Evolutionary conservation across 2,113 vertebrate genomes (phyloP).

Genomic region (Dicaeum eximium): DNA sequence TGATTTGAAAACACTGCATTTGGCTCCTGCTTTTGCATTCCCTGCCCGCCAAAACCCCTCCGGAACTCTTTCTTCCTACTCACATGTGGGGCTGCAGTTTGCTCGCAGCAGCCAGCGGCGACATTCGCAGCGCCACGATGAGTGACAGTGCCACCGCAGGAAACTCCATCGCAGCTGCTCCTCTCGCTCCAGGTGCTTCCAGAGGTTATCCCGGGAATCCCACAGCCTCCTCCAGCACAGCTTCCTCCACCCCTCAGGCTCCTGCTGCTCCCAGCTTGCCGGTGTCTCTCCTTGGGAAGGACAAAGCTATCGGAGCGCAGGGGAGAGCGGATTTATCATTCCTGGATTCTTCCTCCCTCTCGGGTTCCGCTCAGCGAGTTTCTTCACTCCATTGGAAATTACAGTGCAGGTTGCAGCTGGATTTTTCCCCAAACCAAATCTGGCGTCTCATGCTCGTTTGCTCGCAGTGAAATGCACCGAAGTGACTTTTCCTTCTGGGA

Average conservation of each 20-base stretch:
- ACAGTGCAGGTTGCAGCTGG: neutral
- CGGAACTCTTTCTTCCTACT: conserved; percentile 61
- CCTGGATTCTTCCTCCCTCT: neutral
- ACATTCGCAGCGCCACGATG: neutral
- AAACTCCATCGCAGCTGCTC: neutral
- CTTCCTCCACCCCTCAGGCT: neutral
- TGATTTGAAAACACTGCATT: neutral
- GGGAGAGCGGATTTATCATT: neutral
- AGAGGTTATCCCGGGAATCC: neutral
- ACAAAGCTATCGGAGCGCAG: neutral
- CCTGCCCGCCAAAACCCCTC: neutral
- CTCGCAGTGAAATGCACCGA: neutral
- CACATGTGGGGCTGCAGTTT: conserved; percentile 83
- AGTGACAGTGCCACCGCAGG: neutral
- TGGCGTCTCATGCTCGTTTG: neutral
- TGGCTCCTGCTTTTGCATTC: neutral
- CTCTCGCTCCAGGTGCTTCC: neutral
- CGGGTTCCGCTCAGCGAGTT: neutral
- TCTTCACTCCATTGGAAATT: neutral
- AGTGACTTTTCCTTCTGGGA: neutral
- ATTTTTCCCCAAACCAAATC: neutral
- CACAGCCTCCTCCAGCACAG: neutral
- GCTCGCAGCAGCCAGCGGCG: conserved; percentile 45
- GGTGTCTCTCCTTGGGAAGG: neutral
- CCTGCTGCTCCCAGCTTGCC: neutral